Percentiles rank a stretch among this genome's conserved stretches.
Evolutionary conservation across 2,888 invertebrate genomes (phyloP).

Genomic region (Limnephilus auricula): DNA sequence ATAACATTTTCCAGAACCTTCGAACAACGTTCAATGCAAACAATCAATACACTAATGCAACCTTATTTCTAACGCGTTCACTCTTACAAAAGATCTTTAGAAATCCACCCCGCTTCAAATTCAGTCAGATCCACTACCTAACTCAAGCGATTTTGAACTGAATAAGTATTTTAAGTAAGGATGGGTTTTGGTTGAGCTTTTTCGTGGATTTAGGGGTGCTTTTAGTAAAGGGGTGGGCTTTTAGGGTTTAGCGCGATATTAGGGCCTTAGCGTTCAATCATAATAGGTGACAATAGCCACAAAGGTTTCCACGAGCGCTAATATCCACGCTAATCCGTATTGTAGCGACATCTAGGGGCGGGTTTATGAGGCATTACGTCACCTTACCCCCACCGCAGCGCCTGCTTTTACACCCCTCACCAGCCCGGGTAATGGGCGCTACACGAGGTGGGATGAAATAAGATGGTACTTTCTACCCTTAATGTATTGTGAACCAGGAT

Average conservation of each 20-base stretch:
- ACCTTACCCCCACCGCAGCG: constrained; percentile 47
- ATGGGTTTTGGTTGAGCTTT: background rate
- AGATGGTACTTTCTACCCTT: background rate
- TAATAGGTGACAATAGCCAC: constrained; percentile 66
- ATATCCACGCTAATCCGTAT: constrained; percentile 66
- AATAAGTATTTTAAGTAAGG: background rate
- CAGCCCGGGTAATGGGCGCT: background rate
- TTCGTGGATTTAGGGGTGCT: background rate
- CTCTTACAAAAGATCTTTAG: constrained; percentile 45
- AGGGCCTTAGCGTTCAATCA: constrained; percentile 65
- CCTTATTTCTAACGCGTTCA: constrained; percentile 48
- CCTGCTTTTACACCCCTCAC: background rate
- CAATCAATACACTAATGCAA: constrained; percentile 50
- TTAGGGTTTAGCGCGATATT: constrained; percentile 58
- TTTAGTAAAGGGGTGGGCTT: constrained; percentile 42
- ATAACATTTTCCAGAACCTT: constrained; percentile 9
- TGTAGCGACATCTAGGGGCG: constrained; percentile 66
- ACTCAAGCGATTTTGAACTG: background rate
- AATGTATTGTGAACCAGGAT: background rate
- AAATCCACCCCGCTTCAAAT: constrained; percentile 39
- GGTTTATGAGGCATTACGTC: constrained; percentile 66
- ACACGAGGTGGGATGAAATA: background rate
- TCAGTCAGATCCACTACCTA: constrained; percentile 10
- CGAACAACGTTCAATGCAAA: constrained; percentile 42
- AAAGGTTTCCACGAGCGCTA: constrained; percentile 62